Percentiles rank a stretch among this genome's conserved stretches.
These are phyloP conservation scores for Meiosimyza platycephala DNA, from an alignment of 2,888 invertebrate species.

Conservation along the genomic window DNA sequence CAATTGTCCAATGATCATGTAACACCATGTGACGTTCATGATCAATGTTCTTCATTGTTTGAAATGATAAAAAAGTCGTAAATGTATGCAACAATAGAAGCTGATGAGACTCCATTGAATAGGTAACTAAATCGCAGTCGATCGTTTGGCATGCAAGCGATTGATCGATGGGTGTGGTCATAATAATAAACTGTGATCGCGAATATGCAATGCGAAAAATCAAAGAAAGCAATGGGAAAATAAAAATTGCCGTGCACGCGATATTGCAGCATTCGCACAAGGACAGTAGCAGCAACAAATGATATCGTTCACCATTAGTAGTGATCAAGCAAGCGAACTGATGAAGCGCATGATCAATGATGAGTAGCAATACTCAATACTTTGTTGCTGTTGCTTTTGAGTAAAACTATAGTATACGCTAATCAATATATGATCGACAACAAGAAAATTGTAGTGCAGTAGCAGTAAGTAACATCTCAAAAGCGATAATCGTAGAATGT, in stretches of 20 bases:
- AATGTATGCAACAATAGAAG: neutral
- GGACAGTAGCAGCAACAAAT: constrained; percentile 2
- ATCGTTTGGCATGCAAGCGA: constrained; percentile 8
- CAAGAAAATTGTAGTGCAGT: too few relatives aligned
- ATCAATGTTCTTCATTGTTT: constrained; percentile 11
- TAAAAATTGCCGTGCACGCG: constrained; percentile 2
- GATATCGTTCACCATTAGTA: neutral
- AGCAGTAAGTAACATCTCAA: too few relatives aligned
- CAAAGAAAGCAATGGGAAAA: neutral
- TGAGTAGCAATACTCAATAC: neutral
- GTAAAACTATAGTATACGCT: constrained; percentile 9
- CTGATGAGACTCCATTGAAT: neutral
- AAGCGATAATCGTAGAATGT: too few relatives aligned
- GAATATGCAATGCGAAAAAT: constrained; percentile 12
- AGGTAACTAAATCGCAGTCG: neutral
- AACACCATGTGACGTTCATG: neutral
- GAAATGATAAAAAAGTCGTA: neutral
- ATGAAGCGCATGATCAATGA: too few relatives aligned
- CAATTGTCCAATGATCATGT: too few relatives aligned
- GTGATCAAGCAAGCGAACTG: constrained; percentile 10
- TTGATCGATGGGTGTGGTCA: constrained; percentile 11
- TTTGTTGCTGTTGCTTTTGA: neutral
- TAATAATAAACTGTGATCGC: constrained; percentile 1
- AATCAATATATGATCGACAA: too few relatives aligned
- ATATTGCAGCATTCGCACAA: neutral